These are phyloP conservation scores for Ctenochaetus hawaiiensis DNA, from an alignment of 2,797 vertebrate genomes.

Conservation along the genomic window DNA sequence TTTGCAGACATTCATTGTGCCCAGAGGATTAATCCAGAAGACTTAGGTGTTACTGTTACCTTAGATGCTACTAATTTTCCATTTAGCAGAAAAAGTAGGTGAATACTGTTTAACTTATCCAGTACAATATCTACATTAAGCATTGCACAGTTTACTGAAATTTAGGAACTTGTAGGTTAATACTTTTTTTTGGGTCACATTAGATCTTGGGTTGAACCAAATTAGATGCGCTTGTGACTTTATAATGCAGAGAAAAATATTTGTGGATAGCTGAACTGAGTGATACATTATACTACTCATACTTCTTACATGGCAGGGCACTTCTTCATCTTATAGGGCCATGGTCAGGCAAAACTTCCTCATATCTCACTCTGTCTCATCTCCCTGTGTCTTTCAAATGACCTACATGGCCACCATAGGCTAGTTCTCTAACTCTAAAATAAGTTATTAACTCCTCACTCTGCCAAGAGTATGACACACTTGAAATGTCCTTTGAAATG, in stretches of 20 bases:
- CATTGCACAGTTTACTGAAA: too few species aligned
- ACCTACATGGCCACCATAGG: constrained; percentile 24
- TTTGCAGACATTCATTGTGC: background rate
- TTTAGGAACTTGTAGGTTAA: too few species aligned
- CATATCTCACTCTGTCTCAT: background rate
- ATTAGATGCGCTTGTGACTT: background rate
- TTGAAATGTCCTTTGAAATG: constrained; percentile 48
- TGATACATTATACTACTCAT: background rate
- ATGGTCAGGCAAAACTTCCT: background rate
- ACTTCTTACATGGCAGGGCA: background rate
- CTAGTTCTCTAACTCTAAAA: constrained; percentile 27
- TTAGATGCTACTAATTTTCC: too few species aligned
- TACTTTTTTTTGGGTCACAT: too few species aligned
- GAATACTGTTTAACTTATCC: background rate
- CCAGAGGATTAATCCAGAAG: background rate
- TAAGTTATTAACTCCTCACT: constrained; percentile 11
- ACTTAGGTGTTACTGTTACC: background rate
- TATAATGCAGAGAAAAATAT: background rate
- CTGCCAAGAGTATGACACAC: constrained; percentile 46
- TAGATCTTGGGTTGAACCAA: background rate
- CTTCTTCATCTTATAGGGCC: background rate
- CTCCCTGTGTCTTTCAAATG: constrained; percentile 13
- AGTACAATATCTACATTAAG: background rate
- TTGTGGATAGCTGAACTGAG: background rate
- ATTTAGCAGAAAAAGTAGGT: background rate